A percentile compares a stretch with the other conserved stretches of the same genome.
phyloP scores from a whole-genome alignment of 64 coral and sea anemone genomes.

The Dendronephthya gigantea region DNA sequence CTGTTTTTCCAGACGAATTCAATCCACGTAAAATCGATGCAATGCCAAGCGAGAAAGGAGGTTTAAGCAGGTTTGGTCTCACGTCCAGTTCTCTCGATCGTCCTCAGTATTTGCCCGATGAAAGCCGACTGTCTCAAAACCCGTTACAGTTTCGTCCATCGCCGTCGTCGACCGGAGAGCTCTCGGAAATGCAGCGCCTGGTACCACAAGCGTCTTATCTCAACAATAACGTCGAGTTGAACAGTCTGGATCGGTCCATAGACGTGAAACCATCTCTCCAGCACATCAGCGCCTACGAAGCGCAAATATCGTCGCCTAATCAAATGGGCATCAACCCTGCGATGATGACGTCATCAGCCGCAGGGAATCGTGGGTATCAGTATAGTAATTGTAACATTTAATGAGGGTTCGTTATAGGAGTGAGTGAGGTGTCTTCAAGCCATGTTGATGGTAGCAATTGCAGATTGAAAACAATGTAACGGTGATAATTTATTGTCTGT shows the following conservation, averaged over 20 bases:
- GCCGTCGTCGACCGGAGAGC: background rate
- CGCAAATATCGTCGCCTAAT: background rate
- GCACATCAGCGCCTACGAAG: background rate
- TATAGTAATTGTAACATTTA: constrained; percentile 1
- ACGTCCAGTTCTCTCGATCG: background rate
- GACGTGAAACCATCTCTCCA: background rate
- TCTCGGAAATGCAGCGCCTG: background rate
- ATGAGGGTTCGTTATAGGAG: background rate
- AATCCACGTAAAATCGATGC: background rate
- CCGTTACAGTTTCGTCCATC: background rate
- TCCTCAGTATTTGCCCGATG: background rate
- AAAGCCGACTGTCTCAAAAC: background rate
- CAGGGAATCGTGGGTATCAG: background rate
- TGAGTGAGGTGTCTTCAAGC: no score
- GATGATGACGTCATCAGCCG: background rate
- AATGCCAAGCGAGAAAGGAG: background rate
- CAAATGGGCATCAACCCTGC: background rate
- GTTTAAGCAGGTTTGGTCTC: background rate
- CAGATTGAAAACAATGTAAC: no score
- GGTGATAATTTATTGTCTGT: no score
- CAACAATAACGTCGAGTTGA: background rate
- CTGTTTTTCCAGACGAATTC: background rate
- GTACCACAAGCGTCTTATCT: background rate
- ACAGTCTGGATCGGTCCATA: background rate
- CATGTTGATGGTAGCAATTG: no score